Percentiles rank a stretch among this genome's conserved stretches.
Conservation (phyloP, 2,113 vertebrate species). For the Strix uralensis region DNA sequence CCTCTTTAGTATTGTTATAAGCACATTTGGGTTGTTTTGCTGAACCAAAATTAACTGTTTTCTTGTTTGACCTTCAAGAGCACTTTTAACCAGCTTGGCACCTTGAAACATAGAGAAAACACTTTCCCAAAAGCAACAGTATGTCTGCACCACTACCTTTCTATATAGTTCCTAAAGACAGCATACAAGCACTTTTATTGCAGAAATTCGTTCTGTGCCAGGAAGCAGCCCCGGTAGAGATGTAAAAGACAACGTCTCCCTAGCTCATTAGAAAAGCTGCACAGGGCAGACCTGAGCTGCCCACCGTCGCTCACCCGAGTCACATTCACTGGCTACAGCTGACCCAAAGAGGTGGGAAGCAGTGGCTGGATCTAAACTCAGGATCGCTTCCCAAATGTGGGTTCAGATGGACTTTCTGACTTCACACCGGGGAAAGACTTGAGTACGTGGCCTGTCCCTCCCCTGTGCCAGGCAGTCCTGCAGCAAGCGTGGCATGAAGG, state of each 20-base stretch:
- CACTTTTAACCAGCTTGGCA: background rate
- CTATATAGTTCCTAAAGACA: background rate
- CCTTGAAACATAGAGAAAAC: background rate
- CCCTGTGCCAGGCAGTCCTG: background rate
- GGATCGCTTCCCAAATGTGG: background rate
- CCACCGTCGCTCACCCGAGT: accelerated
- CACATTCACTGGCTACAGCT: background rate
- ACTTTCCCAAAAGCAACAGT: background rate
- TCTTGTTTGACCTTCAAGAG: background rate
- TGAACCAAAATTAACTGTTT: background rate
- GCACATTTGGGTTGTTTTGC: background rate
- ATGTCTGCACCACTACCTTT: background rate
- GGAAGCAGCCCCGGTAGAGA: background rate
- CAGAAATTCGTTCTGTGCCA: background rate
- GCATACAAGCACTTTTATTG: background rate
- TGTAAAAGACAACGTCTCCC: background rate
- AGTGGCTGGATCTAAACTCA: background rate
- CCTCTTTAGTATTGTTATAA: background rate
- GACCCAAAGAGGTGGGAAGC: background rate
- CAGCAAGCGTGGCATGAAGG: accelerated
- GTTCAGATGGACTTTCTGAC: background rate
- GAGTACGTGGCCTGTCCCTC: background rate
- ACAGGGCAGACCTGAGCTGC: background rate
- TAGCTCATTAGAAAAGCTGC: background rate
- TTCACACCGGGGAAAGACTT: accelerated